phyloP scores from a whole-genome alignment of 1,140 invertebrate genomes.

The Battus philenor region DNA sequence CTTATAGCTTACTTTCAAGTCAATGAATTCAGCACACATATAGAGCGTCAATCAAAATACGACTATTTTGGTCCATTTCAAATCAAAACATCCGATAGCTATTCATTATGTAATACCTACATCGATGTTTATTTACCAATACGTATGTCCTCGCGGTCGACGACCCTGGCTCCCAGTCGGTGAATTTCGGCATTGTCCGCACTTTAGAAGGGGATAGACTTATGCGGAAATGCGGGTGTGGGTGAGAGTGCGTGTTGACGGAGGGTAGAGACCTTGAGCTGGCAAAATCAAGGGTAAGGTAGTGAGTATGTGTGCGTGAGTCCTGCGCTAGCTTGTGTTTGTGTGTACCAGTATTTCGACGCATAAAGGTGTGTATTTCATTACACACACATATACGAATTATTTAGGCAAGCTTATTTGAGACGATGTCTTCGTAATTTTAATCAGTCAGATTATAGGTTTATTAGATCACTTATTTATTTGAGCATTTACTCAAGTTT shows the following conservation, averaged over 20 bases:
- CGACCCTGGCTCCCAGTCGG: constrained; percentile 55
- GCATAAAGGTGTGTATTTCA: not conserved
- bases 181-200: constrained; percentile 65
- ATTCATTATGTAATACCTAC: constrained; percentile 57
- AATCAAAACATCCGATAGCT: constrained; percentile 40
- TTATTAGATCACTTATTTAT: too few relatives aligned
- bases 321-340: constrained; percentile 34
- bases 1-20: too few relatives aligned
- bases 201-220: constrained; percentile 52
- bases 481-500: too few relatives aligned
- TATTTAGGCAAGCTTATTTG: too few relatives aligned
- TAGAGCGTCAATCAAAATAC: constrained; percentile 1
- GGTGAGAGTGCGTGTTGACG: constrained; percentile 41
- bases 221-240: constrained; percentile 38
- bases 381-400: too few relatives aligned
- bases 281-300: constrained; percentile 73
- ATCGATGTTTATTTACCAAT: constrained; percentile 73
- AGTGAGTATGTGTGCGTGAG: constrained; percentile 44
- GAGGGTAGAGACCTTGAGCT: constrained; percentile 74
- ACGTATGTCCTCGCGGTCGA: constrained; percentile 58
- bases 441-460: too few relatives aligned
- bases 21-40: too few relatives aligned
- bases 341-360: constrained; percentile 20
- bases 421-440: too few relatives aligned
- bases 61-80: constrained; percentile 10